These are phyloP conservation scores for Eudemis profundana DNA, from an alignment of 2,888 invertebrate species.

Conservation along the genomic window DNA sequence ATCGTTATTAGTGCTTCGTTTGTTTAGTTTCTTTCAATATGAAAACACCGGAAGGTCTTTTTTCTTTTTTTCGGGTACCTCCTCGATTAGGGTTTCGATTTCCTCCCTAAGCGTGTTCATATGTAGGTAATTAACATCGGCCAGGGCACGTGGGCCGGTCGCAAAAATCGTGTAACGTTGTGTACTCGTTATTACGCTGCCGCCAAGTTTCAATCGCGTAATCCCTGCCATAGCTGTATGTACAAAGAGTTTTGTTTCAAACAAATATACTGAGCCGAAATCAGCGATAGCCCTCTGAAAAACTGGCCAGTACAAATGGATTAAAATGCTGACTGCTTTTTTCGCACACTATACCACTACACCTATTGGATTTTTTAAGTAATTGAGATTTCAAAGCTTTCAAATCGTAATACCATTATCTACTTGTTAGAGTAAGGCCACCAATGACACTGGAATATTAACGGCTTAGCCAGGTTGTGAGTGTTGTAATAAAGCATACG, in stretches of 20 bases:
- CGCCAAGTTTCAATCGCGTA: conserved; percentile 56
- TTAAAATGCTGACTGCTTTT: conserved; percentile 14
- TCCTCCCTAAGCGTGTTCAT: conserved; percentile 28
- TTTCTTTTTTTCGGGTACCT: conserved; percentile 25
- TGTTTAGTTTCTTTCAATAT: conserved; percentile 27
- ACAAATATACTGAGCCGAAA: conserved; percentile 51
- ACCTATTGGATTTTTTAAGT: conserved; percentile 4
- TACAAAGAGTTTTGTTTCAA: conserved; percentile 51
- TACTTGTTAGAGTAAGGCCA: neutral
- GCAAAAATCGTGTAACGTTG: conserved; percentile 38
- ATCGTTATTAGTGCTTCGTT: conserved; percentile 24
- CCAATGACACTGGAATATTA: neutral
- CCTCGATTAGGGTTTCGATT: conserved; percentile 14
- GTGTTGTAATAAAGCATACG: conserved; percentile 9
- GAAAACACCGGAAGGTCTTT: conserved; percentile 12
- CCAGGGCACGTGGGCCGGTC: conserved; percentile 39
- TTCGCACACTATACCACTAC: conserved; percentile 2
- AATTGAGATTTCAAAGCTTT: conserved; percentile 2
- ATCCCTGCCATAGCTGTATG: conserved; percentile 52
- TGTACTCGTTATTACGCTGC: conserved; percentile 35
- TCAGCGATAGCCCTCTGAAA: conserved; percentile 51
- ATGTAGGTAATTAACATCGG: conserved; percentile 38
- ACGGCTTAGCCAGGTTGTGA: neutral
- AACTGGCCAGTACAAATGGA: conserved; percentile 24
- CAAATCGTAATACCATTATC: neutral